Evolutionary conservation across 92 coral and sea anemone genomes (phyloP).

Genomic region (Hydrozoanthus gracilis): DNA sequence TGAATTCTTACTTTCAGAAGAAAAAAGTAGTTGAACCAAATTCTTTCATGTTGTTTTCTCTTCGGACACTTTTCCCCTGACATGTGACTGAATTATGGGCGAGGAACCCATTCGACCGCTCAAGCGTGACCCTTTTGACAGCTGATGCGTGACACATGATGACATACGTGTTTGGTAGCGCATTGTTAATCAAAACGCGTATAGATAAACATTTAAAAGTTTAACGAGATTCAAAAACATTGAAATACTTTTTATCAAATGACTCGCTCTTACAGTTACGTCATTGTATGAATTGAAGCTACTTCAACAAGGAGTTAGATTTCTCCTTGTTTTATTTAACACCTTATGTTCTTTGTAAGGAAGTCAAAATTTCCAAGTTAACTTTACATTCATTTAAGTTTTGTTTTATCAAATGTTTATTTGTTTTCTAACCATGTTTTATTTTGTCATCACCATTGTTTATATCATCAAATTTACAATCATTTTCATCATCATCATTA

Average conservation of each 20-base stretch:
- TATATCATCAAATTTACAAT: neutral
- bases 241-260: too few relatives aligned
- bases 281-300: too few relatives aligned
- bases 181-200: conserved; percentile 24
- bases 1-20: neutral
- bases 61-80: neutral
- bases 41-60: neutral
- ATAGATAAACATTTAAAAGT: neutral
- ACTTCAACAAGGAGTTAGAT: too few relatives aligned
- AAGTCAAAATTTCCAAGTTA: too few relatives aligned
- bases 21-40: neutral
- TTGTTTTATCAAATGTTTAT: too few relatives aligned
- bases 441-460: neutral
- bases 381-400: too few relatives aligned
- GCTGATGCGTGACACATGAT: conserved; percentile 19
- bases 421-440: too few relatives aligned
- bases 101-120: conserved; percentile 6
- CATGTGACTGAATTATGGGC: conserved; percentile 34
- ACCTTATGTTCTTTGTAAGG: too few relatives aligned
- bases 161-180: conserved; percentile 29
- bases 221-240: too few relatives aligned
- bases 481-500: neutral
- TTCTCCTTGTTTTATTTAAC: too few relatives aligned
- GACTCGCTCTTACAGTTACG: too few relatives aligned
- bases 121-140: conserved; percentile 5